Conservation (phyloP, 2,113 vertebrate species). For the Ictalurus furcatus region DNA sequence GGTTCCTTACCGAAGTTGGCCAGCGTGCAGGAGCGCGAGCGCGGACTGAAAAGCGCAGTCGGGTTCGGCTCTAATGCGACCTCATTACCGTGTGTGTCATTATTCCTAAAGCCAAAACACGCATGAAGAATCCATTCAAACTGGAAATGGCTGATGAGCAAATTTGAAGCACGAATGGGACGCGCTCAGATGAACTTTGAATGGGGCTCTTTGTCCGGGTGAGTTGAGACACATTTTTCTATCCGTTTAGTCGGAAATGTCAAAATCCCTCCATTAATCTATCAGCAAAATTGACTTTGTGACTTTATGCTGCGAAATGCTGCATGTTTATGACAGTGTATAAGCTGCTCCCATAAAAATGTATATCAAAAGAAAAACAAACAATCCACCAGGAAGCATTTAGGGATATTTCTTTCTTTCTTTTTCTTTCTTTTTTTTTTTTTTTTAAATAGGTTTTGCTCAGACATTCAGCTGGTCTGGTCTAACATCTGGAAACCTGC, state of each 20-base stretch:
- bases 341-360: background rate
- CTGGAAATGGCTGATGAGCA: conserved; percentile 32
- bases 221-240: conserved; percentile 58
- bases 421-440: background rate
- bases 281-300: background rate
- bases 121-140: conserved; percentile 8
- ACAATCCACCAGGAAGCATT: background rate
- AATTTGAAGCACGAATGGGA: conserved; percentile 63
- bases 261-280: background rate
- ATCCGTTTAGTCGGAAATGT: background rate
- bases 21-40: background rate
- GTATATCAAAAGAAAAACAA: background rate
- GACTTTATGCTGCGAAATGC: background rate
- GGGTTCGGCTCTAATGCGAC: background rate
- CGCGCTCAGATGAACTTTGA: conserved; percentile 65
- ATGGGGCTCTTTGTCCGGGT: conserved; percentile 65
- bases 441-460: background rate
- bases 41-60: conserved; percentile 1
- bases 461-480: background rate
- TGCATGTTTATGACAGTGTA: background rate
- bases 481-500: background rate
- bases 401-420: background rate
- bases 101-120: background rate
- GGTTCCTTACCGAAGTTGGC: conserved; percentile 22
- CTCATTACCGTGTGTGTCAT: background rate